Base-by-base conservation (phyloP, 1,140 invertebrate genomes). In the Halesus radiatus region DNA sequence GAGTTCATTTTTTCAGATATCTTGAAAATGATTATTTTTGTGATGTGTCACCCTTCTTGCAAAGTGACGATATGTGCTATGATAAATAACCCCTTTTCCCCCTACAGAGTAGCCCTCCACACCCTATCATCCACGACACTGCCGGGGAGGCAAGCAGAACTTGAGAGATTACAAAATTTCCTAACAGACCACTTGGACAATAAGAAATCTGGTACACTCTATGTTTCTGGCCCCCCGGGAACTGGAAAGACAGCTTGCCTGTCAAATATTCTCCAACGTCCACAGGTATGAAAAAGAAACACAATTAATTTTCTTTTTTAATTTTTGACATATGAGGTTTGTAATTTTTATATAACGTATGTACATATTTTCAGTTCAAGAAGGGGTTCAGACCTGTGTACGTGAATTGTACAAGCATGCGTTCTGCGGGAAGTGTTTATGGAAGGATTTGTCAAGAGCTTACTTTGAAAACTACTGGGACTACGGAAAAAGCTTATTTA, bases 181-280 rank as follows among this genome's bases (percentile, higher is more conserved):
- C 89, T 99, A 20, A 86, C 86, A 23, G 86, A 90, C 15, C 93
- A 95, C 86, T 84, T 98, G 20, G 85, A 92, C 0, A 90, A 91
- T 0, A 88, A 93, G 81, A 90, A 89, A 53, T 94, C 97, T 0
- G 94, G 94, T 13, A 96, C 96, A 37, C 85, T 99, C 15, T 99
- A 99, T 87, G 93, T 99, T 37, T 98, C 97, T 68, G 98, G 98
- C 10, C 95, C 97, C 32, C 98, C 97, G 3, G 98, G 98, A 15
- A 99, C 98, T 18, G 98, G 98, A 1, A 99, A 99, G 91, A 98
- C 98, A 0, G 97, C 97, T 1, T 94, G 94, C 81, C 88, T 99
- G 18, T 93, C 93, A 4, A 91, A 94, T 64, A 92, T 97, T 20
- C 87, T 98, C 66, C 87, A 92, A 8, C 87, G 91, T 29, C 85